Evolutionary conservation across 2,797 vertebrate species (phyloP).

Genomic region (Enteromius afrohamiltoni): DNA sequence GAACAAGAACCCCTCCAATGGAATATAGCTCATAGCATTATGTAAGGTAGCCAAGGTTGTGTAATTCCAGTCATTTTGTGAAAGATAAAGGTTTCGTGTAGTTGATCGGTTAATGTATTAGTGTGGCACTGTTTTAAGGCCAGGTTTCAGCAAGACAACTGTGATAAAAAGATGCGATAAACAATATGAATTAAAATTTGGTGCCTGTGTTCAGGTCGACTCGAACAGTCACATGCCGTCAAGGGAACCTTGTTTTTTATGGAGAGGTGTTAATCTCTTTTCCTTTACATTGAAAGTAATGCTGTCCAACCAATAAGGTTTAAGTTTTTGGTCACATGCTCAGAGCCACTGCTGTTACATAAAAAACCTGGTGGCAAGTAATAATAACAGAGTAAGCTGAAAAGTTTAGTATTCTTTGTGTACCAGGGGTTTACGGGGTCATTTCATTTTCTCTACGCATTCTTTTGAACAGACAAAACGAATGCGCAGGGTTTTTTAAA

Average conservation of each 20-base stretch:
- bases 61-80: background rate
- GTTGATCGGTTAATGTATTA: background rate
- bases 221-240: background rate
- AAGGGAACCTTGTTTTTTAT: background rate
- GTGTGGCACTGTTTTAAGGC: background rate
- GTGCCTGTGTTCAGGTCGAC: background rate
- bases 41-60: background rate
- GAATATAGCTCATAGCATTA: conserved; percentile 62
- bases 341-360: background rate
- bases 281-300: background rate
- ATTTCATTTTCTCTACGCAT: background rate
- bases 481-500: background rate
- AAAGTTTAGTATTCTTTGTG: background rate
- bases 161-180: background rate
- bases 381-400: background rate
- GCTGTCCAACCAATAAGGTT: background rate
- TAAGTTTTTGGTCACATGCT: background rate
- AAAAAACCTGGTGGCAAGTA: background rate
- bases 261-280: background rate
- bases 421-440: background rate
- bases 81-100: background rate
- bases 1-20: conserved; percentile 61
- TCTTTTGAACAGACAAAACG: too few species aligned
- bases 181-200: background rate
- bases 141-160: background rate